Base-by-base conservation (phyloP, 2,888 invertebrate species). In the Ennomos erosarius region DNA sequence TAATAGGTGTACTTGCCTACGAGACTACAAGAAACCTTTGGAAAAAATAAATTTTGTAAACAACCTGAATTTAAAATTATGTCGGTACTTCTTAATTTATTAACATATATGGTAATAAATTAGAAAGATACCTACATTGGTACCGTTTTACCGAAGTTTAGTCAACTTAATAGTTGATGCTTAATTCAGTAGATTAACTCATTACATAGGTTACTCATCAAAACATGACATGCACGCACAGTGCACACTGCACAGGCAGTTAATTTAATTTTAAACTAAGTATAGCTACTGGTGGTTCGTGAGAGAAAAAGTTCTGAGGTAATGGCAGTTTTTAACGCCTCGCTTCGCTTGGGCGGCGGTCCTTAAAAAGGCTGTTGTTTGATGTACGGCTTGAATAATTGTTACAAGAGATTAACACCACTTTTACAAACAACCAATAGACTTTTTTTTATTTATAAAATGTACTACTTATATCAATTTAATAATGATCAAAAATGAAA, bases 351-450 rank as follows among this genome's bases (percentile, higher is more conserved):
- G 82, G 81, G 70, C 58, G 59, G 54, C 59, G 53, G 64, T 58
- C 78, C 68, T 81, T 65, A 68, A 57, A 53, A 67, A 68, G 76
- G 71, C 76, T 78, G 82, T 87, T 83, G 82, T 78, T 76, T 78
- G 82, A 87, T 83, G 82, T 78, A 81, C 82, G 78, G 76, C 68
- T 81, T 84, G 85, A 88, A 87, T 89, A 90, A 89, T 88, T 84
- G 83, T 84, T 84, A 85, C 83, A 86, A 50, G 36, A 84, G 85
- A 85, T 85, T 44, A 50, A 84, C 57, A 40, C 36, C 37, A 82
- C 76, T 79, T 80, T 78, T 81, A 81, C 78, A 8, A 36, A 26
- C 48, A 44, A 38, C 37, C 49, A 39, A 50, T 55, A 49, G 10
- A 49, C 37, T 12, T 40, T 11, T 13, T 12, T n/a, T 26, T 26